phyloP scores from a whole-genome alignment of 2,888 invertebrate genomes.

The Terebella lapidaria region DNA sequence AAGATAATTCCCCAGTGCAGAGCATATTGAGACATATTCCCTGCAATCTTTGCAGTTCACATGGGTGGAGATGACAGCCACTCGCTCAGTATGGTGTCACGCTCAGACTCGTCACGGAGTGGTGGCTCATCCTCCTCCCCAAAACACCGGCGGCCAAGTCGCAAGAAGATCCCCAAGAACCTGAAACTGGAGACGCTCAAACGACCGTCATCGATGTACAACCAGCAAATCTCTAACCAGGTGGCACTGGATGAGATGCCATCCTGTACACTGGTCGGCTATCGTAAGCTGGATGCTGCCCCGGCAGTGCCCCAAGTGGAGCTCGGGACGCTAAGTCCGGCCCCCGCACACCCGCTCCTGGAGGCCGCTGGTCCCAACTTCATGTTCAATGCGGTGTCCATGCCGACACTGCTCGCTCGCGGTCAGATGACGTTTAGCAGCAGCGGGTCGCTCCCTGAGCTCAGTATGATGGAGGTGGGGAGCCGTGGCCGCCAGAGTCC shows the following conservation, averaged over 20 bases:
- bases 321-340: conserved; percentile 45
- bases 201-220: conserved; percentile 38
- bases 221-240: conserved; percentile 4
- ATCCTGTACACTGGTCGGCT: conserved; percentile 44
- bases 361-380: not conserved
- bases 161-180: conserved; percentile 32
- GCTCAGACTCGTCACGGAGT: conserved; percentile 12
- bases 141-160: conserved; percentile 2
- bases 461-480: conserved; percentile 15
- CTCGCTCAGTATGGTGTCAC: not conserved
- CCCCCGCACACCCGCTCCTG: conserved; percentile 5
- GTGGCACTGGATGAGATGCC: conserved; percentile 13
- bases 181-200: conserved; percentile 45
- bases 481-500: not conserved
- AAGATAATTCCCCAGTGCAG: too few species aligned
- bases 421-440: conserved; percentile 37
- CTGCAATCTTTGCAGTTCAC: too few species aligned
- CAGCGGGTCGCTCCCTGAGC: conserved; percentile 48
- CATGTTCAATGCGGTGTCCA: conserved; percentile 27
- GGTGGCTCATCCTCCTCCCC: conserved; percentile 13
- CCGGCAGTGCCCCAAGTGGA: conserved; percentile 24
- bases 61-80: too few species aligned
- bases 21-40: too few species aligned
- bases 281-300: conserved; percentile 33
- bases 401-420: conserved; percentile 34